These are phyloP conservation scores for Neomicropteryx cornuta DNA, from an alignment of 1,140 invertebrate genomes.

Conservation along the genomic window DNA sequence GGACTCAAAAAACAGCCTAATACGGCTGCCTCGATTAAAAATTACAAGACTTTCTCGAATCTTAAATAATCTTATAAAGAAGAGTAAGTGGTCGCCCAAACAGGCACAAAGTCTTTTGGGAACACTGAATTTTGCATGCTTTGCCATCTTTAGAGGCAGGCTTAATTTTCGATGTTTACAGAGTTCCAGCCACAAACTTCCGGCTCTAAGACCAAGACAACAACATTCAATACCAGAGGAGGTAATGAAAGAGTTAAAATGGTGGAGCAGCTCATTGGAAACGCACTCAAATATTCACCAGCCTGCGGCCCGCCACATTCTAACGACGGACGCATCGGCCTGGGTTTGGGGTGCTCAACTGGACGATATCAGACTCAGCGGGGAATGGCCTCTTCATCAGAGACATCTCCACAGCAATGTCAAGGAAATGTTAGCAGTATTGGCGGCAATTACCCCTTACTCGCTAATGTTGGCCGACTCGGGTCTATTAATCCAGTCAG, in stretches of 20 bases:
- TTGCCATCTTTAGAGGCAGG: constrained; percentile 38
- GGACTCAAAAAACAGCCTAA: constrained; percentile 14
- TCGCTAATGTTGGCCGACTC: constrained; percentile 5
- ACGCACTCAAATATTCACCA: constrained; percentile 5
- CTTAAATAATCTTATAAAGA: constrained; percentile 7
- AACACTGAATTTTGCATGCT: constrained; percentile 27
- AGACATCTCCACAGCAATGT: constrained; percentile 15
- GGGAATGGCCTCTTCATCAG: constrained; percentile 1
- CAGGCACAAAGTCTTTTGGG: too few relatives aligned
- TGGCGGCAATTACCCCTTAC: constrained; percentile 7
- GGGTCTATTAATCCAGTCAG: constrained; percentile 14
- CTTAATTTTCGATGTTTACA: constrained; percentile 6
- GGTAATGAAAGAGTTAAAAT: constrained; percentile 8
- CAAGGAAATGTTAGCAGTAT: constrained; percentile 16
- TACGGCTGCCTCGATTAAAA: constrained; percentile 7
- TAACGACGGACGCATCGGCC: constrained; percentile 15
- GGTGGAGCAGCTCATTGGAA: constrained; percentile 11
- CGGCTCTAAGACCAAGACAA: too few relatives aligned
- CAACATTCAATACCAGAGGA: too few relatives aligned
- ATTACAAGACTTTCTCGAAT: constrained; percentile 5
- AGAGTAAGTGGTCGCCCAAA: too few relatives aligned
- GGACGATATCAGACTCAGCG: neutral
- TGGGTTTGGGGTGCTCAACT: constrained; percentile 5
- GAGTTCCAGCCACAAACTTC: constrained; percentile 4
- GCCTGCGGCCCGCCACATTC: constrained; percentile 8